Percentiles rank a stretch among this genome's conserved stretches.
These are phyloP conservation scores for Hemicordylus capensis DNA, from an alignment of 2,113 vertebrate genomes.

Conservation along the genomic window DNA sequence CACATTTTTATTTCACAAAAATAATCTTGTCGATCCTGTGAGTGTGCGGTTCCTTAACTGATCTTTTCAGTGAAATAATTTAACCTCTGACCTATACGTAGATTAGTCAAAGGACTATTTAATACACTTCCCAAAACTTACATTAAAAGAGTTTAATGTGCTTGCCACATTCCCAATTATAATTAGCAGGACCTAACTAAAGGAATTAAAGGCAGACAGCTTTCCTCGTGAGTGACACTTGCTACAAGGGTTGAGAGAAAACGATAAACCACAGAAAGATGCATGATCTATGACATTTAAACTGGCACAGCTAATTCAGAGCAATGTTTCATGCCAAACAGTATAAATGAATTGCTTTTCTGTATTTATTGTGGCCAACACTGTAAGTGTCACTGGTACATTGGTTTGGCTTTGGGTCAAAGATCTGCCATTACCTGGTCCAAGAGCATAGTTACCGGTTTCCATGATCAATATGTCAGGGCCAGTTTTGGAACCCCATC, in stretches of 20 bases:
- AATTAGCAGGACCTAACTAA: too few relatives aligned
- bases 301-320: neutral
- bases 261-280: neutral
- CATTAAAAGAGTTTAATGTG: too few relatives aligned
- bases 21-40: neutral
- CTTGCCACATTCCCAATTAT: too few relatives aligned
- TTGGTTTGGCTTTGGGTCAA: neutral
- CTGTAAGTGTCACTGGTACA: neutral
- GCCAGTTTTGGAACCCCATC: neutral
- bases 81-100: too few relatives aligned
- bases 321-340: neutral
- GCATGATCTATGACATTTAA: neutral
- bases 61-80: too few relatives aligned
- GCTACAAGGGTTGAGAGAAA: neutral
- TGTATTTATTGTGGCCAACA: neutral
- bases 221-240: neutral
- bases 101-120: too few relatives aligned
- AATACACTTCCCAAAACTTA: too few relatives aligned
- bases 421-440: neutral
- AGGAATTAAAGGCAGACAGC: neutral
- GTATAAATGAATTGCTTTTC: neutral
- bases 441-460: neutral
- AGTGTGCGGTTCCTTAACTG: too few relatives aligned
- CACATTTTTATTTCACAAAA: too few relatives aligned
- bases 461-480: neutral